Conservation (phyloP, 1,140 invertebrate species). For the Oreohelix idahoensis region DNA sequence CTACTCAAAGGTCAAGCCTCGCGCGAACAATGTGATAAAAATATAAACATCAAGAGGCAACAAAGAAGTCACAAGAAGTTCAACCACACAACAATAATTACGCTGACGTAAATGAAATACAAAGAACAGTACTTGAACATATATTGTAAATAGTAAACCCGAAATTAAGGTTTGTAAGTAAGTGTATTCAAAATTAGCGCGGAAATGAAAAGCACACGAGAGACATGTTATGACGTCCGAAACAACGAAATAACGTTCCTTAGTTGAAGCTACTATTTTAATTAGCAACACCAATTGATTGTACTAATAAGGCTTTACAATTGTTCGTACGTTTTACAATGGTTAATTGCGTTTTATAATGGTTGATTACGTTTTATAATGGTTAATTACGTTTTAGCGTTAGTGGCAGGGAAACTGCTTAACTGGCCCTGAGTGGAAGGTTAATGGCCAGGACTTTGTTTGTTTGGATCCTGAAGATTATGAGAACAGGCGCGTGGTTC, state of each 20-base stretch:
- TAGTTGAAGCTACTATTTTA: not conserved
- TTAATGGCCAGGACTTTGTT: not conserved
- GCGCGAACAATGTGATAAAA: no score
- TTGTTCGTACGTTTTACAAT: not conserved
- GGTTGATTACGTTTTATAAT: slow-evolving; percentile 1
- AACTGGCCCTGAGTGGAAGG: not conserved
- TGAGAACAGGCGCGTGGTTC: not conserved
- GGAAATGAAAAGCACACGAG: not conserved
- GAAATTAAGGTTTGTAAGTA: no score
- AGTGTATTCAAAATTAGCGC: no score
- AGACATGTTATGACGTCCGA: not conserved
- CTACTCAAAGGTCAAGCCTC: no score
- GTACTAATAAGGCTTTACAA: not conserved
- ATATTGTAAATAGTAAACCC: no score
- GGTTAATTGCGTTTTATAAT: not conserved
- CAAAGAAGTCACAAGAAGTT: no score
- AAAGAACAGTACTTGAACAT: no score
- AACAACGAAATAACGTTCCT: not conserved
- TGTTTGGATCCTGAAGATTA: not conserved
- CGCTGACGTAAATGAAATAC: no score
- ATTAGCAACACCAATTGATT: not conserved
- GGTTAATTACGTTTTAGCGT: not conserved
- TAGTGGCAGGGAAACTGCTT: not conserved
- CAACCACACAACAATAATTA: no score
- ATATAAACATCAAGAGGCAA: no score